Evolutionary conservation across 2,113 vertebrate genomes (phyloP).

Genomic region (Rhizomys pruinosus): DNA sequence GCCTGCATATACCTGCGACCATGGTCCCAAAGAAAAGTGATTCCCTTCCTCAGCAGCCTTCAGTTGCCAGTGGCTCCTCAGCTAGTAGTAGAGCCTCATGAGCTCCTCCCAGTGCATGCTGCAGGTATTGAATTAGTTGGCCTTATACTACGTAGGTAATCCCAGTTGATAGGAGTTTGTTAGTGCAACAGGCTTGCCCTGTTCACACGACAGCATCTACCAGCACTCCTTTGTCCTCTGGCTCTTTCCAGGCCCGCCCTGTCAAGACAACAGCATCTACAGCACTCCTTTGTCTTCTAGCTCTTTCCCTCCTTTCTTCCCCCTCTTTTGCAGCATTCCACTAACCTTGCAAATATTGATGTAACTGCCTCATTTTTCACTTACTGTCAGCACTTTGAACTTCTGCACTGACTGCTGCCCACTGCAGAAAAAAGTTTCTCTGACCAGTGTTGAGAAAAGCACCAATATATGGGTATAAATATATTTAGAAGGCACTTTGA

Average conservation of each 20-base stretch:
- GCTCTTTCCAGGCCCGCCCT: neutral
- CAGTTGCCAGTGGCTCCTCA: neutral
- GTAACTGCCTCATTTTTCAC: neutral
- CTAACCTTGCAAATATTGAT: neutral
- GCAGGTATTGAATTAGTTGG: too few relatives aligned
- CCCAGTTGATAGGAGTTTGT: neutral
- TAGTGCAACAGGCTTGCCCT: neutral
- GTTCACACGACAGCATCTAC: neutral
- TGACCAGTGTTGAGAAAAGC: neutral
- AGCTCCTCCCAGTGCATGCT: too few relatives aligned
- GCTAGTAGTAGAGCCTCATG: too few relatives aligned
- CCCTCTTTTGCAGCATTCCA: neutral
- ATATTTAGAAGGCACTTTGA: neutral
- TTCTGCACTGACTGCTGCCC: too few relatives aligned
- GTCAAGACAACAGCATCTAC: neutral
- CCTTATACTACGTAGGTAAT: too few relatives aligned
- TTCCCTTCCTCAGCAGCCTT: neutral
- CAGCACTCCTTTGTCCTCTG: too few relatives aligned
- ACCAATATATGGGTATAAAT: too few relatives aligned
- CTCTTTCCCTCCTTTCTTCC: neutral
- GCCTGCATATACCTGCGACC: neutral
- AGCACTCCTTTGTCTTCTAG: too few relatives aligned
- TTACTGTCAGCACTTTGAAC: too few relatives aligned
- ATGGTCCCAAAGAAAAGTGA: neutral
- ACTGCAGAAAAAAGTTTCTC: too few relatives aligned